Conservation (phyloP, 2,888 invertebrate genomes). For the Tribolium freemani region DNA sequence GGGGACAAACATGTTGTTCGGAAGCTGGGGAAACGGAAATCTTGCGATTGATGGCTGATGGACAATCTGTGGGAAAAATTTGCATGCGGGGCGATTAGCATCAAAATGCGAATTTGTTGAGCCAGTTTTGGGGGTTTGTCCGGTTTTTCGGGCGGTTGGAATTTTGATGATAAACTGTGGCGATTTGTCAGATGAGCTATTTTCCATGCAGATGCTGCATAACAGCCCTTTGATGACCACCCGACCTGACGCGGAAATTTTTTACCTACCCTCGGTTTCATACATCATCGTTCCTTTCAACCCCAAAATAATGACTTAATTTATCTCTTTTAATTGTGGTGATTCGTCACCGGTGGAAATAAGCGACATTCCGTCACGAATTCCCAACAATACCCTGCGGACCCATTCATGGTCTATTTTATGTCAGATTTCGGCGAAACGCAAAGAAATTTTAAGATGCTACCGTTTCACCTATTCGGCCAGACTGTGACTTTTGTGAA, state of each 20-base stretch:
- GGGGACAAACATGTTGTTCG: conserved; percentile 40
- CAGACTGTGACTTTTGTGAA: conserved; percentile 45
- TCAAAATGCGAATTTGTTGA: not conserved
- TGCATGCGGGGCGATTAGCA: not conserved
- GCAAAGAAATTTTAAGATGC: conserved; percentile 57
- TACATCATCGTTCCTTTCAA: conserved; percentile 13
- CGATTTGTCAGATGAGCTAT: not conserved
- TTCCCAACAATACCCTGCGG: conserved; percentile 3
- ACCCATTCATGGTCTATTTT: conserved; percentile 22
- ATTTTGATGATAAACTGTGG: not conserved
- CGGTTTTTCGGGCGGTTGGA: not conserved
- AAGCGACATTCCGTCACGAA: conserved; percentile 25
- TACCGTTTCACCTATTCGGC: conserved; percentile 54
- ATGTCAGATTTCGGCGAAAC: conserved; percentile 54
- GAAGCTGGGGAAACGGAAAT: conserved; percentile 11
- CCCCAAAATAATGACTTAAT: conserved; percentile 35
- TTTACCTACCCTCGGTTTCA: conserved; percentile 9
- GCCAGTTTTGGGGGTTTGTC: not conserved
- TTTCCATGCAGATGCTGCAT: conserved; percentile 17
- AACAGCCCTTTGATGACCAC: conserved; percentile 25
- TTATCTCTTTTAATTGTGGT: conserved; percentile 23
- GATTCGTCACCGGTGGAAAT: conserved; percentile 12
- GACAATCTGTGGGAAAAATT: conserved; percentile 34
- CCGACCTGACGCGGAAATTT: conserved; percentile 27
- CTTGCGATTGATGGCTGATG: conserved; percentile 21